Evolutionary conservation across 2,113 vertebrate genomes (phyloP).

Genomic region (Cavia porcellus): DNA sequence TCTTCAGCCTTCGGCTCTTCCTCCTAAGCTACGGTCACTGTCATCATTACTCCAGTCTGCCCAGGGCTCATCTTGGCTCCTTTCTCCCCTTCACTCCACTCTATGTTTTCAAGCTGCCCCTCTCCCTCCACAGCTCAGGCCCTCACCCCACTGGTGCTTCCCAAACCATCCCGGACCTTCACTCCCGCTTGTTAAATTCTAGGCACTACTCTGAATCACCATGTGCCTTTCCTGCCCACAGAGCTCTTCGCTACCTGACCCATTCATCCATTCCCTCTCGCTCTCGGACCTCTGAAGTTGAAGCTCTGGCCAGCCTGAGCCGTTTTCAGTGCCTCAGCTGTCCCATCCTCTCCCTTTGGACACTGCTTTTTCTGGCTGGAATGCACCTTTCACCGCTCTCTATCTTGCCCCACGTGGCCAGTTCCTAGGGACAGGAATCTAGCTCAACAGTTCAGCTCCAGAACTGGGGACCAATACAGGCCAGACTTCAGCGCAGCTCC

Average conservation of each 20-base stretch:
- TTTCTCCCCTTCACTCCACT: background rate
- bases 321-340: background rate
- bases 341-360: background rate
- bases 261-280: background rate
- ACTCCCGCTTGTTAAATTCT: slow-evolving; percentile 11
- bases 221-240: background rate
- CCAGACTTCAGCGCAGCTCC: background rate
- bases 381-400: background rate
- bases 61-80: background rate
- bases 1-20: background rate
- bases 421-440: background rate
- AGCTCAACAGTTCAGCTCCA: background rate
- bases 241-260: background rate
- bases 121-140: background rate
- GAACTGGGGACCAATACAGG: background rate
- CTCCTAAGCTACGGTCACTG: background rate
- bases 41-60: background rate
- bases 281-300: background rate
- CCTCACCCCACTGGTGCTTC: background rate
- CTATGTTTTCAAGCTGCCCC: no score
- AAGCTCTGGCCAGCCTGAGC: background rate
- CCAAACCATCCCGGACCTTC: background rate
- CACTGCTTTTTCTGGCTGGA: background rate
- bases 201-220: background rate
- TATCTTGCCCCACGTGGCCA: background rate